Percentiles rank a stretch among this genome's conserved stretches.
Conservation (phyloP, 2,888 invertebrate genomes). For the Lathronympha strigana region DNA sequence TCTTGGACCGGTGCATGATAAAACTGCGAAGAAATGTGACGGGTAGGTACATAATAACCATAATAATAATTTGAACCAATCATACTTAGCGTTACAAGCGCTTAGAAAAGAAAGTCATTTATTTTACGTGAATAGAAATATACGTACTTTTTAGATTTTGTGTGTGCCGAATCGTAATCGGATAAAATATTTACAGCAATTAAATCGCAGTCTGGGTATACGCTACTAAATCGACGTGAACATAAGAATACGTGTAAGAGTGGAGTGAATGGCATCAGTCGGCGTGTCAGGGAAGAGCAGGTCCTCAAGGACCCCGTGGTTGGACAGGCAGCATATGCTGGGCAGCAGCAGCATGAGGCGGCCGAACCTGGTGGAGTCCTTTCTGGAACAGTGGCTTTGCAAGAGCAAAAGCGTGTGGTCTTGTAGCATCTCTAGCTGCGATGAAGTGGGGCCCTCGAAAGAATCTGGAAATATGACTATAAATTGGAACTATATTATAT, state of each 20-base stretch:
- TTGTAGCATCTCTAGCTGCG: conserved; percentile 87
- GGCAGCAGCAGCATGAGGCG: conserved; percentile 90
- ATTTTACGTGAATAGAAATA: too few species aligned
- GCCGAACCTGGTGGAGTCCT: conserved; percentile 86
- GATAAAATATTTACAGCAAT: neutral
- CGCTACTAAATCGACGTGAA: conserved; percentile 58
- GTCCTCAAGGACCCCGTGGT: conserved; percentile 79
- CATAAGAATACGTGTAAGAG: conserved; percentile 64
- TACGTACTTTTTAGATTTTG: too few species aligned
- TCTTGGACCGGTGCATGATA: too few species aligned
- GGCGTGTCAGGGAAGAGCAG: conserved; percentile 90
- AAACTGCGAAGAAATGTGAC: too few species aligned
- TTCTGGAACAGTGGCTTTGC: conserved; percentile 86
- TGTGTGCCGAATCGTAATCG: too few species aligned
- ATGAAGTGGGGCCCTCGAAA: conserved; percentile 50
- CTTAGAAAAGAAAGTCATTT: too few species aligned
- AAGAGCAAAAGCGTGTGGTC: conserved; percentile 92
- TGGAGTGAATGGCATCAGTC: conserved; percentile 60
- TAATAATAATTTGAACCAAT: too few species aligned
- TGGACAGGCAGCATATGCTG: conserved; percentile 77
- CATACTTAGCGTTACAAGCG: too few species aligned
- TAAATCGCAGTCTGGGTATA: neutral
- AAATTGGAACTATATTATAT: too few species aligned
- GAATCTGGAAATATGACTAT: conserved; percentile 52
- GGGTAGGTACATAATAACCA: too few species aligned